Evolutionary conservation across 2,113 vertebrate species (phyloP).

Genomic region (Dipodomys spectabilis): DNA sequence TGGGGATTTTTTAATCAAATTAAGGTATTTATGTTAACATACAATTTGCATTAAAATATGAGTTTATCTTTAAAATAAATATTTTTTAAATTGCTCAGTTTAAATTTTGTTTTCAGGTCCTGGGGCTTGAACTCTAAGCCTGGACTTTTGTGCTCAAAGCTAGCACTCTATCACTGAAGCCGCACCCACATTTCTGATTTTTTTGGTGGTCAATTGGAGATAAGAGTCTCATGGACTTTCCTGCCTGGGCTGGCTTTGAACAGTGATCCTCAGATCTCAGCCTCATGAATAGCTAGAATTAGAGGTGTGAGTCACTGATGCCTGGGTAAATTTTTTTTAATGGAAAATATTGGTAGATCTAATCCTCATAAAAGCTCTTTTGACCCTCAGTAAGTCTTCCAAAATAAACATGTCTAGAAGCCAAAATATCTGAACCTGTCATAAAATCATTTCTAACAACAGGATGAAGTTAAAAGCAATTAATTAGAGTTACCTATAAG

Average conservation of each 20-base stretch:
- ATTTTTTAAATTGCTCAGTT: not conserved
- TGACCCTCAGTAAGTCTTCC: not conserved
- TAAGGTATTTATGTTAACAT: not conserved
- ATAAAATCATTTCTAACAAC: not conserved
- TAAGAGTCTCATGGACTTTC: too few species aligned
- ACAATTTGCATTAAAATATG: not conserved
- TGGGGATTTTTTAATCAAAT: not conserved
- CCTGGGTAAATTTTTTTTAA: not conserved
- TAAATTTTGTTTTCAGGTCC: not conserved
- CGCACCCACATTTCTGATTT: too few species aligned
- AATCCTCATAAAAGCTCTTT: conserved; percentile 16
- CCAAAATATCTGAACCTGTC: not conserved
- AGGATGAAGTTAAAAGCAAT: not conserved
- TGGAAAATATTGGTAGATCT: not conserved
- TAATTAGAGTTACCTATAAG: not conserved
- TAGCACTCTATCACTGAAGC: too few species aligned
- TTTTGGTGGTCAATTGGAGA: too few species aligned
- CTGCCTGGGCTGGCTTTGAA: too few species aligned
- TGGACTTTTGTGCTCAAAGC: too few species aligned
- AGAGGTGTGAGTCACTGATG: too few species aligned
- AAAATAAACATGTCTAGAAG: not conserved
- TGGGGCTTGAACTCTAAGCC: too few species aligned
- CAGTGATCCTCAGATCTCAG: too few species aligned
- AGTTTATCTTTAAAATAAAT: conserved; percentile 23
- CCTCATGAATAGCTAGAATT: too few species aligned